phyloP scores from a whole-genome alignment of 2,113 vertebrate genomes.

The Dendropsophus ebraccatus region DNA sequence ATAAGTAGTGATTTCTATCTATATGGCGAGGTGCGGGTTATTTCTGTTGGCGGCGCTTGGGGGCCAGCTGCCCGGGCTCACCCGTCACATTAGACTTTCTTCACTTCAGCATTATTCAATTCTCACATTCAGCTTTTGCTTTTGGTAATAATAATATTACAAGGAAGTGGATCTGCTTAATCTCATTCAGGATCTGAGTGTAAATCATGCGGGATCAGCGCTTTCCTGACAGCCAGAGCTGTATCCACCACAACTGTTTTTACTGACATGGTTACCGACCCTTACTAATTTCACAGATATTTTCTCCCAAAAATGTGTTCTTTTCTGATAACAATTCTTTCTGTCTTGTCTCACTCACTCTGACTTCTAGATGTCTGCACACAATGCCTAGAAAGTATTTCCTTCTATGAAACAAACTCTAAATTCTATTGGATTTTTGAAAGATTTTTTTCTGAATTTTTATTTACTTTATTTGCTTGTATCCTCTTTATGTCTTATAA shows the following conservation, averaged over 20 bases:
- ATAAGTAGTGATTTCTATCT: slow-evolving; percentile 52
- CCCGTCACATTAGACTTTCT: slow-evolving; percentile 31
- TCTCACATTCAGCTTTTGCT: neutral
- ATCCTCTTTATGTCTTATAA: neutral
- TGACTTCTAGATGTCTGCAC: neutral
- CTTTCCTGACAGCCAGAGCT: slow-evolving; percentile 1
- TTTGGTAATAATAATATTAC: slow-evolving; percentile 12
- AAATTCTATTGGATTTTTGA: no score
- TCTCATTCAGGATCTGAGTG: slow-evolving; percentile 2
- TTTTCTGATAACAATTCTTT: neutral
- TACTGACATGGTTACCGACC: neutral
- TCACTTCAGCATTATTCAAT: slow-evolving; percentile 29
- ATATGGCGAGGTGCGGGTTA: slow-evolving; percentile 35
- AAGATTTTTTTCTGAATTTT: neutral
- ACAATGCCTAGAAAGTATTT: neutral
- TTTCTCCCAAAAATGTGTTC: neutral
- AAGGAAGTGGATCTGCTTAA: slow-evolving; percentile 20
- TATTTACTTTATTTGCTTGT: neutral
- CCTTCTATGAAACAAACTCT: no score
- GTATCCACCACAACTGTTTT: neutral
- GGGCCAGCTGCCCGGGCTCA: slow-evolving; percentile 53
- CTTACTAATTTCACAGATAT: slow-evolving; percentile 6
- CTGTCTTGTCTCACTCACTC: neutral
- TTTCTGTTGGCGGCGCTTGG: slow-evolving; percentile 59
- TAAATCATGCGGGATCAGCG: slow-evolving; percentile 8